Evolutionary conservation across 2,888 invertebrate species (phyloP).

Genomic region (Tortricodes alternella): DNA sequence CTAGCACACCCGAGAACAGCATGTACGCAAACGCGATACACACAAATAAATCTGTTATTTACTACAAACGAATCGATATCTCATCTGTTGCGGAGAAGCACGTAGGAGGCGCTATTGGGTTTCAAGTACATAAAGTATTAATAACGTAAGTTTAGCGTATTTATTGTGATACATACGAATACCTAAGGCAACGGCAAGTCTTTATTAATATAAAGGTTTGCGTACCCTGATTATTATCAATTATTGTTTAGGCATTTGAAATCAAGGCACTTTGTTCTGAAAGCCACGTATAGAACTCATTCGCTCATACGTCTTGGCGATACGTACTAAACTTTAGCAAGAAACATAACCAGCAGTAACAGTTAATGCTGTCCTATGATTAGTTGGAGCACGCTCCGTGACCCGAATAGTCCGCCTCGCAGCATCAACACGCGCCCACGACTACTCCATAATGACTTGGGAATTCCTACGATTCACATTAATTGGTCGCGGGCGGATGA

Average conservation of each 20-base stretch:
- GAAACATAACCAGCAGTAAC: background rate
- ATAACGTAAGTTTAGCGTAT: background rate
- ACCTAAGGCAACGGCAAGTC: no score
- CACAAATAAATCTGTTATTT: conserved; percentile 27
- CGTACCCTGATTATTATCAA: no score
- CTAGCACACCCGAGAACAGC: no score
- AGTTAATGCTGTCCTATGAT: background rate
- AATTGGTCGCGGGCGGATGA: no score
- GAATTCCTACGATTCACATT: no score
- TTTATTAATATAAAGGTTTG: no score
- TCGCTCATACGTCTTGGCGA: no score
- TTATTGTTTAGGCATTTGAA: no score
- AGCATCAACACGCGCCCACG: background rate
- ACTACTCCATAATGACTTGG: no score
- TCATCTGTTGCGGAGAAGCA: conserved; percentile 17
- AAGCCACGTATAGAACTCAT: no score
- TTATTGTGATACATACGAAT: no score
- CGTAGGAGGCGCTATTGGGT: conserved; percentile 16
- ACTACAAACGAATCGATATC: conserved; percentile 20
- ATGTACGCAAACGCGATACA: conserved; percentile 13
- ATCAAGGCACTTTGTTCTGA: no score
- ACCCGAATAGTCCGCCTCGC: conserved; percentile 12
- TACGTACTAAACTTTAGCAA: background rate
- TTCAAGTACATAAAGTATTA: conserved; percentile 8
- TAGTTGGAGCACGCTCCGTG: conserved; percentile 12